These are phyloP conservation scores for Drosophila pseudoananassae DNA, from an alignment of 1,140 invertebrate species.

Conservation along the genomic window DNA sequence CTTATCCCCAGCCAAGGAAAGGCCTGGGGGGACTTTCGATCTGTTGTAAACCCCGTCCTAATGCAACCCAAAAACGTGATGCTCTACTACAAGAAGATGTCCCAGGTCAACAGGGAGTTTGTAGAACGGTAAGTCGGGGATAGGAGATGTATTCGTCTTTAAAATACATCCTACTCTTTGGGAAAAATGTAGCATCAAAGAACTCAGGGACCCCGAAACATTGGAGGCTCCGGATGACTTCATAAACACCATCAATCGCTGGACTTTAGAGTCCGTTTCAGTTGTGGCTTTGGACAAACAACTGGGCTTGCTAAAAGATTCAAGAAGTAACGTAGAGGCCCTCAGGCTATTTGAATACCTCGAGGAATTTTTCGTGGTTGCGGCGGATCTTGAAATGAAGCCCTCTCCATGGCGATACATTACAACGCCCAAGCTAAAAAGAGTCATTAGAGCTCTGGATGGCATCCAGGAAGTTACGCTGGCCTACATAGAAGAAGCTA, in stretches of 20 bases:
- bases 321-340: conserved; percentile 23
- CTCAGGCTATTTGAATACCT: conserved; percentile 63
- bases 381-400: conserved; percentile 85
- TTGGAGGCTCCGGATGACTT: conserved; percentile 86
- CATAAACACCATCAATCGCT: conserved; percentile 88
- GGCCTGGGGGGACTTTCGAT: conserved; percentile 63
- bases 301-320: conserved; percentile 70
- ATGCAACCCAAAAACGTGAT: conserved; percentile 72
- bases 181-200: conserved; percentile 35
- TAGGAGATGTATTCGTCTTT: neutral
- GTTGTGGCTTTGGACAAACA: conserved; percentile 87
- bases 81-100: conserved; percentile 69
- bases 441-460: conserved; percentile 84
- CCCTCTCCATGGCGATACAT: conserved; percentile 87
- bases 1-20: conserved; percentile 57
- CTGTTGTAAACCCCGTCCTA: conserved; percentile 68
- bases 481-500: conserved; percentile 64
- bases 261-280: conserved; percentile 89
- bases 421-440: conserved; percentile 86
- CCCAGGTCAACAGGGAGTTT: conserved; percentile 72
- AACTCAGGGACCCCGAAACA: conserved; percentile 84
- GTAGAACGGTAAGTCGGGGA: conserved; percentile 54
- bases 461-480: conserved; percentile 45
- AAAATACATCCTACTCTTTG: neutral
- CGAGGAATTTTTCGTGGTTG: conserved; percentile 86